Conservation (phyloP, 30 jellyfish, hydroid and myxozoan genomes). For the Catostylus mosaicus region DNA sequence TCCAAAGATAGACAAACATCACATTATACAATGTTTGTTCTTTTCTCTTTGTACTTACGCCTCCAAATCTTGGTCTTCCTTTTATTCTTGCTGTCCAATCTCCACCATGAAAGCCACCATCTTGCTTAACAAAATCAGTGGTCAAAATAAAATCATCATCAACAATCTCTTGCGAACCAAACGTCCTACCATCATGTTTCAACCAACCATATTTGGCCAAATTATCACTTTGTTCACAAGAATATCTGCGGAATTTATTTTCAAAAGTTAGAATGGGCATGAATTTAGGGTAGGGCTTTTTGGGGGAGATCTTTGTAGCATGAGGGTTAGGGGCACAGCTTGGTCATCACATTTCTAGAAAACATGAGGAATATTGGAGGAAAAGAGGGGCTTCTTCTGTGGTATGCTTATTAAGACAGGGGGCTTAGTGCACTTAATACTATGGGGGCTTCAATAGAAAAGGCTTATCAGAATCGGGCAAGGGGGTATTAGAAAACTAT, state of each 20-base stretch:
- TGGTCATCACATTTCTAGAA: too few relatives aligned
- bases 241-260: slow-evolving; percentile 53
- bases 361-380: too few relatives aligned
- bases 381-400: too few relatives aligned
- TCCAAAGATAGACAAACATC: neutral
- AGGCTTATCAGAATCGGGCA: too few relatives aligned
- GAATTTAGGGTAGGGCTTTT: too few relatives aligned
- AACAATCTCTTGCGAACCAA: slow-evolving; percentile 94
- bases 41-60: slow-evolving; percentile 32
- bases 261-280: too few relatives aligned
- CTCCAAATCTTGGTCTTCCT: slow-evolving; percentile 71
- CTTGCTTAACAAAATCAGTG: slow-evolving; percentile 84
- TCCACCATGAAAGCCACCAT: slow-evolving; percentile 95
- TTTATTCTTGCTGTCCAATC: slow-evolving; percentile 92
- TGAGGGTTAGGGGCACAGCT: too few relatives aligned
- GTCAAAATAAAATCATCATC: slow-evolving; percentile 88
- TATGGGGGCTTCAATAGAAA: too few relatives aligned
- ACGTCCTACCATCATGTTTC: slow-evolving; percentile 89
- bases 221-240: slow-evolving; percentile 94
- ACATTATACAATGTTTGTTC: neutral
- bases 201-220: slow-evolving; percentile 94
- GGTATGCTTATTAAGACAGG: too few relatives aligned
- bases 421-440: too few relatives aligned
- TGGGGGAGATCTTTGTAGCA: too few relatives aligned
- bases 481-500: too few relatives aligned